Percentiles rank a stretch among this genome's conserved stretches.
These are phyloP conservation scores for Clarias magur DNA, from an alignment of 2,113 vertebrate genomes.

Conservation along the genomic window DNA sequence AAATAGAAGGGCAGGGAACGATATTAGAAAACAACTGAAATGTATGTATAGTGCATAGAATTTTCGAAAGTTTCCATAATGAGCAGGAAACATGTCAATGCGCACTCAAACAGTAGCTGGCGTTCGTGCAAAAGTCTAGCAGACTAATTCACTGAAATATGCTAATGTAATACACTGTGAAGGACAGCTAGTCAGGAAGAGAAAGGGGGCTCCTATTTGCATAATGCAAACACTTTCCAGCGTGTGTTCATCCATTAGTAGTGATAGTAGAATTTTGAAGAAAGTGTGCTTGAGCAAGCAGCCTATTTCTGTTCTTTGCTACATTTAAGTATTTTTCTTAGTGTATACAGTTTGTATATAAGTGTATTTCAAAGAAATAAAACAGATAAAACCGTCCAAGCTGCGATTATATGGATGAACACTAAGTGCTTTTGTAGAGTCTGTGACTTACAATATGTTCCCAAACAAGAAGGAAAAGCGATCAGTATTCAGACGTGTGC, in stretches of 20 bases:
- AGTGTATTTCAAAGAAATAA: background rate
- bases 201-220: background rate
- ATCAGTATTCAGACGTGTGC: background rate
- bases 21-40: background rate
- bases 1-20: background rate
- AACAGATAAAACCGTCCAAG: background rate
- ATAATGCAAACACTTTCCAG: background rate
- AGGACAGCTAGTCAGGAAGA: background rate
- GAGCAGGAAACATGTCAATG: background rate
- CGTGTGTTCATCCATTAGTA: background rate
- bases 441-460: background rate
- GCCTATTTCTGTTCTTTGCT: background rate
- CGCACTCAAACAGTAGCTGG: background rate
- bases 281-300: background rate
- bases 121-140: background rate
- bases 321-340: too few relatives aligned
- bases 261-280: background rate
- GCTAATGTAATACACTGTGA: background rate
- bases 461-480: background rate
- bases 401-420: background rate
- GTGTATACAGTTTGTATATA: background rate
- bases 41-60: background rate
- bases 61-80: background rate
- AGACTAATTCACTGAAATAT: slow-evolving; percentile 13
- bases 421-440: background rate